Conservation (phyloP, 2,113 vertebrate species). For the Hippocampus guttulatus region DNA sequence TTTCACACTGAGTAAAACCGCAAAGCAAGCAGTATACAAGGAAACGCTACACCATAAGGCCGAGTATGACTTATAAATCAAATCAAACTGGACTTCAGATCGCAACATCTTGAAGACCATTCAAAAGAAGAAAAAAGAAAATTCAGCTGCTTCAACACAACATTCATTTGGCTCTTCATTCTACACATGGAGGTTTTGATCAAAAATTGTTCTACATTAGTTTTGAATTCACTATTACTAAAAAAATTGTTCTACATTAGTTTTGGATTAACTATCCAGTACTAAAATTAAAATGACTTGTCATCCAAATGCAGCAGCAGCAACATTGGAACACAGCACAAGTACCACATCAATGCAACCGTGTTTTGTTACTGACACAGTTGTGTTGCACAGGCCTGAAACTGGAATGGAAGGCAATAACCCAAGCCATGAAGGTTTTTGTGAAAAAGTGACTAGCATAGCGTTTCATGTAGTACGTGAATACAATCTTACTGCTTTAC, state of each 20-base stretch:
- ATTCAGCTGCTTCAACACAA: background rate
- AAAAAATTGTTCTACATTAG: background rate
- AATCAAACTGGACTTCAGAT: background rate
- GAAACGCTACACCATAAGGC: constrained; percentile 10
- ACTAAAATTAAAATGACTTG: background rate
- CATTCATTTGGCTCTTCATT: background rate
- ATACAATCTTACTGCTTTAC: no score
- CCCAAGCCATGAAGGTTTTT: background rate
- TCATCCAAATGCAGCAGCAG: background rate
- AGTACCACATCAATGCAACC: background rate
- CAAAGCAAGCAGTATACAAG: constrained; percentile 18
- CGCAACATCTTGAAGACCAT: background rate
- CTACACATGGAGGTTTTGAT: background rate
- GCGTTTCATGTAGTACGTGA: background rate
- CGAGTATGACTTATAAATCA: constrained; percentile 17
- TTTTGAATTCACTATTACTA: background rate
- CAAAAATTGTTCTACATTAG: background rate
- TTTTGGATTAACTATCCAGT: background rate
- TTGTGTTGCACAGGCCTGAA: background rate
- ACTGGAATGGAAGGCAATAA: background rate
- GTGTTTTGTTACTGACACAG: background rate
- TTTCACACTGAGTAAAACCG: constrained; percentile 44
- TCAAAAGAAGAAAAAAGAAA: background rate
- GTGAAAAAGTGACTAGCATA: background rate
- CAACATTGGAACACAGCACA: background rate